Conservation (phyloP, 2,113 vertebrate genomes). For the Ochotona princeps region DNA sequence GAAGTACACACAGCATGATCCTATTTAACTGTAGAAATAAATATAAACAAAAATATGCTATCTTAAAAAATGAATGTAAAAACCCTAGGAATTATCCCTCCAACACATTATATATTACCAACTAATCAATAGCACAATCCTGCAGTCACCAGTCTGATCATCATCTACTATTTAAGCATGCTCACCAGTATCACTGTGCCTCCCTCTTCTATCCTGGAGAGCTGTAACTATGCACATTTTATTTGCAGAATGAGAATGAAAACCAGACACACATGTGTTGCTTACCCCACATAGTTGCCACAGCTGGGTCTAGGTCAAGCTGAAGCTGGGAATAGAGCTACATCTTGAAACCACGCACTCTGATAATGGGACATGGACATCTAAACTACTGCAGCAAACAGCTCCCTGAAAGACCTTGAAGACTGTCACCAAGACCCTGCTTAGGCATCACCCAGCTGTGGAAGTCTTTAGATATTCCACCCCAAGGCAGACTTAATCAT, state of each 20-base stretch:
- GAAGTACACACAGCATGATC: neutral
- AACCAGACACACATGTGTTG: no score
- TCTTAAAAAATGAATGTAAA: neutral
- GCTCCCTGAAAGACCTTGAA: neutral
- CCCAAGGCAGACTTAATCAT: neutral
- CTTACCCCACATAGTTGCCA: no score
- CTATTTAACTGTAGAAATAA: neutral
- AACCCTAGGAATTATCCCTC: neutral
- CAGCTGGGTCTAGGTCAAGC: no score
- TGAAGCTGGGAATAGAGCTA: no score
- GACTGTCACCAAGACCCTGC: neutral
- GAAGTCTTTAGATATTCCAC: neutral
- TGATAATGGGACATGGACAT: no score
- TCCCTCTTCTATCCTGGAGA: neutral
- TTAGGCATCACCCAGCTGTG: neutral
- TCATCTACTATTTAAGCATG: neutral
- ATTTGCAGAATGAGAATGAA: no score
- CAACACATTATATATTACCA: neutral
- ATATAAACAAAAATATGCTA: neutral
- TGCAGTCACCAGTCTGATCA: neutral
- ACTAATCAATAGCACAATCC: neutral
- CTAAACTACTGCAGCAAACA: no score
- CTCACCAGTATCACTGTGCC: neutral
- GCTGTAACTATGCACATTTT: no score
- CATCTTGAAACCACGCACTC: no score